Evolutionary conservation across 2,888 invertebrate genomes (phyloP), one percentile per base, ranked within the genome.

Genomic region (Lobophora halterata): DNA sequence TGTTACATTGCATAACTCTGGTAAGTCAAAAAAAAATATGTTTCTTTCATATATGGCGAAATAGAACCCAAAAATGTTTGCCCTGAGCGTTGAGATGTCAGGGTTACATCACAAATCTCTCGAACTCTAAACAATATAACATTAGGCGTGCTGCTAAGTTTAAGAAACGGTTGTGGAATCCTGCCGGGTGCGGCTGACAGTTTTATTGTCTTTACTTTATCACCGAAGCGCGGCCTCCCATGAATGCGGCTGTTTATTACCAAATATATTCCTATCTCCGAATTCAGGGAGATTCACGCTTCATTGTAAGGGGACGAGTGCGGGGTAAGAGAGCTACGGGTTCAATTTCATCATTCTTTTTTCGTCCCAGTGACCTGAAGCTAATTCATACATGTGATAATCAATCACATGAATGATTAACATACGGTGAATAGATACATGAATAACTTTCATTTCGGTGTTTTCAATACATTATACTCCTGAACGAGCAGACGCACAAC

Each of bases 141-240:
- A 24, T 24, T 24, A 24, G 3, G 11, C 24, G 24, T 12, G 24
- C 11, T 24, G 12, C 7, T 4, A 12, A 11, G 29, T 26, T 27
- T 18, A 21, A 21, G 13, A 35, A 41, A 35, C 26, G 35, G 18
- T 35, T 31, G 17, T 35, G 18, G 17, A 41, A 35, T 37, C 42
- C 42, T 31, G 31, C 18, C 20, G 42, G 36, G 52, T 61, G 60
- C 34, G 59, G 50, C 32, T 62, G 64, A 64, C 64, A 67, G 55
- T 36, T 55, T 59, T 58, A 56, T 55, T 62, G 55, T 46, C 55
- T 52, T 49, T 55, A 54, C 50, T 50, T 41, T 52, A 55, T 58
- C 46, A 50, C 41, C 36, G 20, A 21, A 33, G 21, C 46, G 36
- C 32, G 43, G 33, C 37, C 33, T 28, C 35, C 36, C 27, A 42